Evolutionary conservation across 23 tunicate genomes (phyloP), one percentile per base, ranked within the genome.

Genomic region (Diplosoma virens): DNA sequence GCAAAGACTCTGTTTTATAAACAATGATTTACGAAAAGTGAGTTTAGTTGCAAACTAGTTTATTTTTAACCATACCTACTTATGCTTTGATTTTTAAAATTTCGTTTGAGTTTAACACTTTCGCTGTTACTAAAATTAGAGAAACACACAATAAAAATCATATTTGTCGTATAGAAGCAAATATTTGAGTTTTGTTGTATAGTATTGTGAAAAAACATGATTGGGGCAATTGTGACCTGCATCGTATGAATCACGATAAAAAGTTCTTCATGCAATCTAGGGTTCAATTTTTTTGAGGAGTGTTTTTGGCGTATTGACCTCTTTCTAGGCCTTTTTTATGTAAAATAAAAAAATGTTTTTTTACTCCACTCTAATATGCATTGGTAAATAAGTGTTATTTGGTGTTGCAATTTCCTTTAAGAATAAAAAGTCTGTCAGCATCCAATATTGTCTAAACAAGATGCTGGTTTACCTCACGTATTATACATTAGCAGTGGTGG

Each of bases 181-280:
- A 20, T 55, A 55, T 55, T 55, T 55, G 63, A 55, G 63, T 55
- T 20, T 55, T 55, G 21, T 6, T 55, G 21, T 55, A 20, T 55
- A 11, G 63, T 25, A 55, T 55, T 55, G 17, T 25, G 63, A 55
- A 55, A 55, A 16, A 55, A 55, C 63, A 55, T 55, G 63, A 11
- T 55, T 55, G 63, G 63, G 63, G 17, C 63, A 55, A 22, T 14
- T 55, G 63, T 55, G 63, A 55, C 63, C 63, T 25, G 6, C 63
- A 14, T 55, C 20, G 63, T 55, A 25, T 55, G 21, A 55, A 55
- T 55, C 63, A 55, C 63, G 63, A 55, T 55, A 55, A 55, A 55
- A 55, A 55, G 63, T 55, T 55, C 63, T 55, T 55, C 63, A 16
- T 55, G 63, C 63, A 55, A 4, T 25, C 63, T 55, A 55, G 63